A percentile compares a stretch with the other conserved stretches of the same genome.
Conservation (phyloP, 1,140 invertebrate genomes). For the Calosoma granatense region DNA sequence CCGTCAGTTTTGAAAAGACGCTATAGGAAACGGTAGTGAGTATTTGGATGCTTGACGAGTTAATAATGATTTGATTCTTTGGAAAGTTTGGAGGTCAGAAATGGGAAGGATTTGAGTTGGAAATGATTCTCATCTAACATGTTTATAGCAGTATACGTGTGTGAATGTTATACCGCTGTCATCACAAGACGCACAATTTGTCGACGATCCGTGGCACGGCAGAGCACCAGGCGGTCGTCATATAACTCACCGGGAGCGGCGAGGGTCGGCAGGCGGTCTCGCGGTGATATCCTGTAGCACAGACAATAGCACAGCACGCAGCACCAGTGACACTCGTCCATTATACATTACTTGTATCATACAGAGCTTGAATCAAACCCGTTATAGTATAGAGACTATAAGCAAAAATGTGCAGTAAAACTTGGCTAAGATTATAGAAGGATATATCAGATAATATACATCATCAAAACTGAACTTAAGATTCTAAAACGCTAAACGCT, state of each 20-base stretch:
- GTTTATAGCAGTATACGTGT: not conserved
- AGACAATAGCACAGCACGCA: not conserved
- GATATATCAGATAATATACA: too few species aligned
- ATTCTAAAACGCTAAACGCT: too few species aligned
- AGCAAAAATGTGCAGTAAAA: not conserved
- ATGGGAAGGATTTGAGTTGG: too few species aligned
- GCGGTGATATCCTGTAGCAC: not conserved
- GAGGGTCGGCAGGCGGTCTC: not conserved
- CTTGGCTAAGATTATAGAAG: not conserved
- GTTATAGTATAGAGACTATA: too few species aligned
- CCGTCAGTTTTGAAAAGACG: too few species aligned
- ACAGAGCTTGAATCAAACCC: too few species aligned
- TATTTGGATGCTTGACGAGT: too few species aligned
- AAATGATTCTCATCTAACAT: too few species aligned
- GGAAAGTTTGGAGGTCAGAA: too few species aligned
- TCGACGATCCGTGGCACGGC: not conserved
- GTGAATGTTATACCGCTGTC: not conserved
- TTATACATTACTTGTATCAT: conserved; percentile 5
- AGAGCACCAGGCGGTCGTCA: not conserved
- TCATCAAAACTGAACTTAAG: too few species aligned
- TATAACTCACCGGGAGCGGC: conserved; percentile 4
- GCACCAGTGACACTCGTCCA: not conserved
- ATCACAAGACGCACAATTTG: not conserved
- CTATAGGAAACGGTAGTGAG: too few species aligned
- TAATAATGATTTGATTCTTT: too few species aligned